Conservation (phyloP, 2,797 vertebrate genomes). For the Gephyroberyx darwinii region DNA sequence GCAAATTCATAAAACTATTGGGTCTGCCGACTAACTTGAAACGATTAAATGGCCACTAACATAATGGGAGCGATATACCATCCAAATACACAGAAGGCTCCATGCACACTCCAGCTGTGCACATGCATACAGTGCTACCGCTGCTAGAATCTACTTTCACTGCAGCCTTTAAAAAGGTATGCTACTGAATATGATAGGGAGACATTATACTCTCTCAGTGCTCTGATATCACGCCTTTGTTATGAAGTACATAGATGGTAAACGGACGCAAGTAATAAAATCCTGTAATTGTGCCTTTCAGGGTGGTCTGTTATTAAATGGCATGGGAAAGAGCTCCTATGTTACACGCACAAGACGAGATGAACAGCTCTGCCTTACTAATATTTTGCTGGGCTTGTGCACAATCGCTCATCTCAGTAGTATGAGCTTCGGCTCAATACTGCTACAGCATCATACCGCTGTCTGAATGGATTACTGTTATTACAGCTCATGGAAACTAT, state of each 20-base stretch:
- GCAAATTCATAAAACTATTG: neutral
- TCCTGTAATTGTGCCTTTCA: conserved; percentile 4
- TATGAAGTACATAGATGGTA: neutral
- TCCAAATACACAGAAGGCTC: neutral
- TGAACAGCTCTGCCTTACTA: neutral
- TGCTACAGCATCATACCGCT: neutral
- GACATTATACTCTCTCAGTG: too few relatives aligned
- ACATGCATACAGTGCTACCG: neutral
- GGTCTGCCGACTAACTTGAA: neutral
- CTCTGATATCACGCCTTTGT: neutral
- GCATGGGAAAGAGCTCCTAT: neutral
- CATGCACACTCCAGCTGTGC: neutral
- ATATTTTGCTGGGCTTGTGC: neutral
- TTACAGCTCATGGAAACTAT: conserved; percentile 33
- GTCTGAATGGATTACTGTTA: conserved; percentile 14
- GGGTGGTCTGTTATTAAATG: conserved; percentile 11
- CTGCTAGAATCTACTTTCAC: neutral
- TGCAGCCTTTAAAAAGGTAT: neutral
- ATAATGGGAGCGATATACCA: neutral
- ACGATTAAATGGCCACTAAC: neutral
- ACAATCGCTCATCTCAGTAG: neutral
- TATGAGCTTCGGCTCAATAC: conserved; percentile 8
- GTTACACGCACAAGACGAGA: neutral
- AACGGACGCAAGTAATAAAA: neutral
- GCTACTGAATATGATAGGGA: neutral